Evolutionary conservation across 1,140 invertebrate genomes (phyloP).

Genomic region (Mercenaria mercenaria): DNA sequence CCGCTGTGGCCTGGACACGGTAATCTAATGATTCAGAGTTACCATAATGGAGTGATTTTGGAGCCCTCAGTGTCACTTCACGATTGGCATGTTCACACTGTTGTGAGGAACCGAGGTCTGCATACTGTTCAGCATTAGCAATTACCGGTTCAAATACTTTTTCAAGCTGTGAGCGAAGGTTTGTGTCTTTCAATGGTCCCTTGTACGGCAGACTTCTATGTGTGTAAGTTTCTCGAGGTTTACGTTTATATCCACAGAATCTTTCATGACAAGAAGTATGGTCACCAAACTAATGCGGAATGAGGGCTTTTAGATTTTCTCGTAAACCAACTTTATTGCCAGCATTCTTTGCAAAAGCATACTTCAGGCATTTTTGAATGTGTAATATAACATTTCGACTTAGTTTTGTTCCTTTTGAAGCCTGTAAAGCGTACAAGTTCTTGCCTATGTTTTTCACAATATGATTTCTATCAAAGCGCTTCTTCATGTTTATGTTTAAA

Average conservation of each 20-base stretch:
- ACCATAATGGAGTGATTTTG: too few species aligned
- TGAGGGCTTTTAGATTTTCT: slow-evolving; percentile 58
- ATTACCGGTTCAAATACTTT: slow-evolving; percentile 25
- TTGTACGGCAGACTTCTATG: slow-evolving; percentile 63
- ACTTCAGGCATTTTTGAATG: slow-evolving; percentile 55
- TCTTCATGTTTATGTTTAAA: slow-evolving; percentile 5
- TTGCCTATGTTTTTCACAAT: slow-evolving; percentile 55
- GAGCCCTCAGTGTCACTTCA: background rate
- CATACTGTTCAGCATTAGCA: slow-evolving; percentile 17
- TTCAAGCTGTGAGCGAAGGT: background rate
- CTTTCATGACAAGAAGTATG: slow-evolving; percentile 26
- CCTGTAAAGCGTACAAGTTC: slow-evolving; percentile 24
- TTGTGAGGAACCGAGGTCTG: too few species aligned
- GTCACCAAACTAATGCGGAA: slow-evolving; percentile 64
- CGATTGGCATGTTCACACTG: slow-evolving; percentile 52
- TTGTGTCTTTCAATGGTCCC: background rate
- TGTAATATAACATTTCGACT: slow-evolving; percentile 30
- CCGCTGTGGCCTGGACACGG: too few species aligned
- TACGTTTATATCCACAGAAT: slow-evolving; percentile 58
- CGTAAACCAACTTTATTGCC: slow-evolving; percentile 35
- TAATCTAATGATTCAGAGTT: too few species aligned
- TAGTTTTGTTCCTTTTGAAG: slow-evolving; percentile 51
- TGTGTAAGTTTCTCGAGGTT: slow-evolving; percentile 5
- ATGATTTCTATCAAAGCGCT: slow-evolving; percentile 62
- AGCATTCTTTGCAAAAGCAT: slow-evolving; percentile 63